phyloP scores from a whole-genome alignment of 1,140 invertebrate species.

The Hylyphantes graminicola region DNA sequence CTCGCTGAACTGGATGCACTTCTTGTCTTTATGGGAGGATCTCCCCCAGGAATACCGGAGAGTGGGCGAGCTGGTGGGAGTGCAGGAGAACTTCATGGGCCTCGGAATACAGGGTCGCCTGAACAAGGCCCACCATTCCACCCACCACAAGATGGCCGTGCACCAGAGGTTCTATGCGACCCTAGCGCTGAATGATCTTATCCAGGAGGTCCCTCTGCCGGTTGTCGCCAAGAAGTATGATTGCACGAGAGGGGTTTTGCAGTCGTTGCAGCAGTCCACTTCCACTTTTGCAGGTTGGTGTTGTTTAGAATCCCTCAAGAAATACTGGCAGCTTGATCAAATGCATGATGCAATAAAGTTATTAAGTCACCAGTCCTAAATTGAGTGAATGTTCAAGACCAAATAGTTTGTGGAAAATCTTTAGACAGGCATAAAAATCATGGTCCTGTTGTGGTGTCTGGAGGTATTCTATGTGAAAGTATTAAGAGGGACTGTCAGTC shows the following conservation, averaged over 20 bases:
- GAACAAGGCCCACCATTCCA: constrained; percentile 67
- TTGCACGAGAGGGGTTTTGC: constrained; percentile 85
- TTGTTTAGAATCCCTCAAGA: too few species aligned
- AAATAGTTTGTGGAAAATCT: too few species aligned
- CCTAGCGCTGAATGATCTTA: constrained; percentile 90
- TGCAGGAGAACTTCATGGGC: constrained; percentile 89
- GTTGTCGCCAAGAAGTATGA: constrained; percentile 85
- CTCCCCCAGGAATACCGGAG: constrained; percentile 82
- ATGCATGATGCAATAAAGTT: too few species aligned
- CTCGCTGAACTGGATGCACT: constrained; percentile 87
- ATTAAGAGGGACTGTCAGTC: too few species aligned
- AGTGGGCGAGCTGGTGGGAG: constrained; percentile 91
- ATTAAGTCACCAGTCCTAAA: too few species aligned
- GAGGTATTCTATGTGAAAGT: too few species aligned
- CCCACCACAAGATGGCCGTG: constrained; percentile 69
- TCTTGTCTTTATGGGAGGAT: constrained; percentile 85
- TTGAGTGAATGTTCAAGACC: too few species aligned
- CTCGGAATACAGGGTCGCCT: constrained; percentile 79
- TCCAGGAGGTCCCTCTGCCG: constrained; percentile 87
- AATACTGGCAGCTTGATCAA: too few species aligned
- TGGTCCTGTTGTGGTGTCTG: too few species aligned
- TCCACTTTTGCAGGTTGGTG: constrained; percentile 89
- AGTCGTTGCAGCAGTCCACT: constrained; percentile 93
- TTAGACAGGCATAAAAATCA: too few species aligned
- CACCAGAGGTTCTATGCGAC: constrained; percentile 89